These are phyloP conservation scores for Itoplectis maculator DNA, from an alignment of 2,888 invertebrate species.

Conservation along the genomic window DNA sequence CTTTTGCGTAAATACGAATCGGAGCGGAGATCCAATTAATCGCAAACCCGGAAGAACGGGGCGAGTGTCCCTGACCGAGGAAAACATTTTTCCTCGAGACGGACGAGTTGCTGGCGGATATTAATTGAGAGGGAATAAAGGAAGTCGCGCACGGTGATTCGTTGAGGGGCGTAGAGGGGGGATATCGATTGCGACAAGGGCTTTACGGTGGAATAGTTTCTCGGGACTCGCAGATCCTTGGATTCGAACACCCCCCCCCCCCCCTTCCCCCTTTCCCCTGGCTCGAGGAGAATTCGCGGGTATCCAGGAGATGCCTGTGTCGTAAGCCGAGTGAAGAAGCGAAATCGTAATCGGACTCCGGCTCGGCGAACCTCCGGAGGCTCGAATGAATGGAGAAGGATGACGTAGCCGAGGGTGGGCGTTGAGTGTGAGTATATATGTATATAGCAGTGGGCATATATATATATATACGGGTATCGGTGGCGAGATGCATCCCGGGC, in stretches of 20 bases:
- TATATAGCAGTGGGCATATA: slow-evolving; percentile 6
- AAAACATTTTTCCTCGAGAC: slow-evolving; percentile 1
- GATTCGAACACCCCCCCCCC: too few relatives aligned
- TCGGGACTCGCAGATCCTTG: not conserved
- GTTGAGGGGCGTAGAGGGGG: too few relatives aligned
- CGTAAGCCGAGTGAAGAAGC: not conserved
- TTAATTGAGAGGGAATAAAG: slow-evolving; percentile 21
- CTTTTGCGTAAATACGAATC: not conserved
- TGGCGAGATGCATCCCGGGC: slow-evolving; percentile 57
- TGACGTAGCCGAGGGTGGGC: slow-evolving; percentile 24
- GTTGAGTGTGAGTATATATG: slow-evolving; percentile 23
- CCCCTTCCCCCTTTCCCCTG: too few relatives aligned
- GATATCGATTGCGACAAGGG: slow-evolving; percentile 41
- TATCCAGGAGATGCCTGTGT: not conserved
- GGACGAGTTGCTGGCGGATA: not conserved
- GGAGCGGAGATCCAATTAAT: not conserved
- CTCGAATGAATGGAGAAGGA: slow-evolving; percentile 56
- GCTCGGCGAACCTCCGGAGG: slow-evolving; percentile 25
- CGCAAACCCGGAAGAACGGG: too few relatives aligned
- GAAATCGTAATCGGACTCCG: slow-evolving; percentile 63
- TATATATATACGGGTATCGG: slow-evolving; percentile 53
- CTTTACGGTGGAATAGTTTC: slow-evolving; percentile 14
- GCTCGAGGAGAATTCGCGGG: not conserved
- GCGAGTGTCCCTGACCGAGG: not conserved
- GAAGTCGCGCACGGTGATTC: not conserved